Percentiles rank a stretch among this genome's conserved stretches.
phyloP scores from a whole-genome alignment of 2,888 invertebrate species.

The Margaritifera margaritifera region DNA sequence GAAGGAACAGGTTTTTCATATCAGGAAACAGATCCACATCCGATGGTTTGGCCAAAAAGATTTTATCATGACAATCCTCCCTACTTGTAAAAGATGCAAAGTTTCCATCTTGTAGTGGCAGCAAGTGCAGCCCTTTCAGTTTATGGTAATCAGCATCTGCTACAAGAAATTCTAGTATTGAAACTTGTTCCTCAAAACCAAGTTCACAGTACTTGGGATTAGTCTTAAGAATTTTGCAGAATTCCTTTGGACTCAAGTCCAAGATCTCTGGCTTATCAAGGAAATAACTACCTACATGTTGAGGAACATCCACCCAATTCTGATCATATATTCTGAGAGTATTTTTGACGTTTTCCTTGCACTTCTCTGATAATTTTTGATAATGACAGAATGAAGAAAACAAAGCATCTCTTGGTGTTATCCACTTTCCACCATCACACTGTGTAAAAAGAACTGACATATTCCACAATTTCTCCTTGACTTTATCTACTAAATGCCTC shows the following conservation, averaged over 20 bases:
- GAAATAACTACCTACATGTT: slow-evolving; percentile 1
- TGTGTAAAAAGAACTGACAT: slow-evolving; percentile 12
- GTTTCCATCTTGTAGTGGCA: slow-evolving; percentile 13
- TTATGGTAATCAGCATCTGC: not conserved
- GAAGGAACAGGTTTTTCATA: slow-evolving; percentile 9
- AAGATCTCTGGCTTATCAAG: not conserved
- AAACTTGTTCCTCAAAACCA: too few species aligned
- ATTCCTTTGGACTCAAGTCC: too few species aligned
- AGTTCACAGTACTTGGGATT: too few species aligned
- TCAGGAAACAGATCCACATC: slow-evolving; percentile 12
- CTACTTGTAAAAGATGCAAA: slow-evolving; percentile 9
- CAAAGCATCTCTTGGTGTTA: slow-evolving; percentile 8
- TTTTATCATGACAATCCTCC: not conserved
- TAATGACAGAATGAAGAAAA: not conserved
- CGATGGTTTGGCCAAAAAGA: slow-evolving; percentile 5
- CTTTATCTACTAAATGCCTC: too few species aligned
- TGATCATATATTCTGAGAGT: not conserved
- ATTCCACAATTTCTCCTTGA: slow-evolving; percentile 3
- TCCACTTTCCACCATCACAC: slow-evolving; percentile 21
- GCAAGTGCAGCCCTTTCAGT: slow-evolving; percentile 8
- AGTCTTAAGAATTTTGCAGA: too few species aligned
- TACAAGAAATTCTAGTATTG: slow-evolving; percentile 11
- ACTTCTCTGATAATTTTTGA: too few species aligned
- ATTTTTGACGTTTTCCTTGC: too few species aligned
- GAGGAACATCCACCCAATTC: not conserved